phyloP scores from a whole-genome alignment of 2,113 vertebrate genomes.

The Lophotis ruficrista region DNA sequence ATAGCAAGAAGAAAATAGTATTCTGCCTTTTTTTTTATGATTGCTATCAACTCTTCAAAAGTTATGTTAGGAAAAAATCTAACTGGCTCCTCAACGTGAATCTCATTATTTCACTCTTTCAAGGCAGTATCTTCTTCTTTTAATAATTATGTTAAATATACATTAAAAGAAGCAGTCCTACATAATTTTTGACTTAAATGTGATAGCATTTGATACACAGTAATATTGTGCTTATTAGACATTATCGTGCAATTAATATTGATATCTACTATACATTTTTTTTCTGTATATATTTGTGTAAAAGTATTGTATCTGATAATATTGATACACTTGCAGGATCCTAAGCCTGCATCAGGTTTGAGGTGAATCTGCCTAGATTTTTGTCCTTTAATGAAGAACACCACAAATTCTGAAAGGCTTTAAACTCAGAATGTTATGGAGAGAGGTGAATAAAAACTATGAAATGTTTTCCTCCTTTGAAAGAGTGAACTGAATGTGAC shows the following conservation, averaged over 20 bases:
- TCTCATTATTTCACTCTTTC: background rate
- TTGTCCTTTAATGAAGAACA: background rate
- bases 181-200: background rate
- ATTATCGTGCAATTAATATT: background rate
- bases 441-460: background rate
- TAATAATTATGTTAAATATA: background rate
- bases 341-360: background rate
- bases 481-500: background rate
- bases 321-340: background rate
- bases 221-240: background rate
- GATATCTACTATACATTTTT: background rate
- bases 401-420: background rate
- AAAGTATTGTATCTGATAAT: background rate
- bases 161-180: background rate
- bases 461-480: background rate
- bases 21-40: background rate
- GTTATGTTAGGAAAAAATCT: background rate
- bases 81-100: background rate
- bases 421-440: background rate
- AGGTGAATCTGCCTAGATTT: background rate
- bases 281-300: background rate
- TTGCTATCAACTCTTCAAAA: background rate
- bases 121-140: background rate
- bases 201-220: background rate
- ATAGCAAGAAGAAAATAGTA: background rate